Evolutionary conservation across 2,888 invertebrate genomes (phyloP), one percentile per base, ranked within the genome.

Genomic region (Scaptomyza cyrtandrae): DNA sequence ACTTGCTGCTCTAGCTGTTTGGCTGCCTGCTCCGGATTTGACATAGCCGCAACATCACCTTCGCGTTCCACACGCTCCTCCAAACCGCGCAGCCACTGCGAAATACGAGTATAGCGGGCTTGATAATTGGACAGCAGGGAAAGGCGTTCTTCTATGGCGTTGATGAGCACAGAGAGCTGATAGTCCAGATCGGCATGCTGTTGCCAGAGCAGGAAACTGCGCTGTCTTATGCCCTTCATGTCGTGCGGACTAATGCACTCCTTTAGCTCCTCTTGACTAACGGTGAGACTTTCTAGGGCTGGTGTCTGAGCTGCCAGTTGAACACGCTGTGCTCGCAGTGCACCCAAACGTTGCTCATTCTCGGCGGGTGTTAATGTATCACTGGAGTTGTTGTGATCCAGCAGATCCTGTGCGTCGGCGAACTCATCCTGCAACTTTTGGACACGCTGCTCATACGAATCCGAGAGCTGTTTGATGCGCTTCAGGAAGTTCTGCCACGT

Each of bases 231-330:
- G 13, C 95, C 93, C 90, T 97, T 96, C 92, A 97, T 95, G 88
- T 98, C 97, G 49, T 95, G 94, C 0, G 97, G 96, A 90, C 96
- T 96, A 6, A 97, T 93, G 81, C 96, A 96, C 89, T 97, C 97
- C 84, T 97, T 96, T 3, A 98, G 93, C 91, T 97, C 95, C 90
- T 97, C 97, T 80, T 96, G 95, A 33, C 95, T 94, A 0, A 95
- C 94, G 45, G 95, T 95, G 0, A 97, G 92, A 35, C 94, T 93
- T 90, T 97, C 96, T 27, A 97, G 92, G 59, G 95, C 95, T 33
- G 93, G 93, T 45, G 94, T 94, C 24, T 90, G 78, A 7, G 80
- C 75, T 2, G 88, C 84, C 14, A 92, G 49, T 67, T 94, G 93
- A 6, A 93, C 93, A 80, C 95, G 93, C 52, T 95, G 92, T 24